phyloP scores from a whole-genome alignment of 2,113 vertebrate genomes.

The Vulpes vulpes region DNA sequence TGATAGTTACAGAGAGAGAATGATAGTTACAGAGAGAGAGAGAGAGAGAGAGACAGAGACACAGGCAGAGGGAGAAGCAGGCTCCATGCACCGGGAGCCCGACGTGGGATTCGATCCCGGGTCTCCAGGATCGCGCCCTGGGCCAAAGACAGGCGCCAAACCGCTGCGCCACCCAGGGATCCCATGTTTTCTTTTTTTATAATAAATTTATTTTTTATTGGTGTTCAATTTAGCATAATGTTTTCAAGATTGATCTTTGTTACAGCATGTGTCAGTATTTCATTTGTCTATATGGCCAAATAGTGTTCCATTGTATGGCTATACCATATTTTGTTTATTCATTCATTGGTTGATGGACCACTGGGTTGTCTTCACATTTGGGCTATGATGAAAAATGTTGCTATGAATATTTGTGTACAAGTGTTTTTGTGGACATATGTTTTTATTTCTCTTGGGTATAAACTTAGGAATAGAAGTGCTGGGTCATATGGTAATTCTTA shows the following conservation, averaged over 20 bases:
- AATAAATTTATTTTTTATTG: too few species aligned
- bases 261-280: background rate
- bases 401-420: background rate
- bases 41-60: too few species aligned
- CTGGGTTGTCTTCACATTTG: background rate
- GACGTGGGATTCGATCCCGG: too few species aligned
- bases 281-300: conserved; percentile 9
- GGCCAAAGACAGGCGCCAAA: too few species aligned
- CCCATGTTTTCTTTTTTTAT: too few species aligned
- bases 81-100: too few species aligned
- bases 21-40: too few species aligned
- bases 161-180: too few species aligned
- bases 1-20: too few species aligned
- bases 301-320: background rate
- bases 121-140: too few species aligned
- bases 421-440: background rate
- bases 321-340: background rate
- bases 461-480: background rate
- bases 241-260: background rate
- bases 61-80: too few species aligned
- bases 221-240: background rate
- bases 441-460: background rate
- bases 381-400: background rate
- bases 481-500: background rate
- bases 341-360: background rate